Evolutionary conservation across 1,140 invertebrate species (phyloP).

Genomic region (Dinothrombium tinctorium): DNA sequence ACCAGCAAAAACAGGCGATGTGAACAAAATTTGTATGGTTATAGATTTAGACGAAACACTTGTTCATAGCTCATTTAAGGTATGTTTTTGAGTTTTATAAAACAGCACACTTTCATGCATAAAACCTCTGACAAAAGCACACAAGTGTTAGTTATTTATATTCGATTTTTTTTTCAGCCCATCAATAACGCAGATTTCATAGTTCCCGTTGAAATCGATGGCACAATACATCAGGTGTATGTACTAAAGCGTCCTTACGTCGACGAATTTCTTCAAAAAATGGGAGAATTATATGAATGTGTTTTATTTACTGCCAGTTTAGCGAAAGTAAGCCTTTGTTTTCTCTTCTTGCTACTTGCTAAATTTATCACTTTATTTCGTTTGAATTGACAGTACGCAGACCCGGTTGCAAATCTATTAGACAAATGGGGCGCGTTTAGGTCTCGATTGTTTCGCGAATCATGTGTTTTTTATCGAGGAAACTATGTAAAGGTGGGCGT

Average conservation of each 20-base stretch:
- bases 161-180: conserved; percentile 29
- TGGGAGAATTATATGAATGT: conserved; percentile 97
- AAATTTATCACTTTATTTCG: conserved; percentile 7
- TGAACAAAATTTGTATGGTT: conserved; percentile 96
- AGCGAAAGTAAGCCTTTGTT: conserved; percentile 45
- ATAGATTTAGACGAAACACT: conserved; percentile 98
- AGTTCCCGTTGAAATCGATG: conserved; percentile 98
- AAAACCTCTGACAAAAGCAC: background rate
- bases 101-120: background rate
- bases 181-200: conserved; percentile 99
- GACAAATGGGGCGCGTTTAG: conserved; percentile 96
- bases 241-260: conserved; percentile 97
- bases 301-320: conserved; percentile 96
- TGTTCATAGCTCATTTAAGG: conserved; percentile 99
- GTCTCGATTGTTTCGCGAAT: conserved; percentile 86
- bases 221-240: conserved; percentile 95
- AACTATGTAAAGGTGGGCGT: conserved; percentile 88
- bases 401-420: conserved; percentile 92
- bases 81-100: conserved; percentile 21
- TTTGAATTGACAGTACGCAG: conserved; percentile 54
- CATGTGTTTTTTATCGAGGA: conserved; percentile 96
- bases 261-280: conserved; percentile 90
- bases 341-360: background rate
- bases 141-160: background rate
- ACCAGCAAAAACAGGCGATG: conserved; percentile 62